These are phyloP conservation scores for Cassiopea andromeda DNA, from an alignment of 30 jellyfish, hydroid and myxozoan species.

Conservation along the genomic window DNA sequence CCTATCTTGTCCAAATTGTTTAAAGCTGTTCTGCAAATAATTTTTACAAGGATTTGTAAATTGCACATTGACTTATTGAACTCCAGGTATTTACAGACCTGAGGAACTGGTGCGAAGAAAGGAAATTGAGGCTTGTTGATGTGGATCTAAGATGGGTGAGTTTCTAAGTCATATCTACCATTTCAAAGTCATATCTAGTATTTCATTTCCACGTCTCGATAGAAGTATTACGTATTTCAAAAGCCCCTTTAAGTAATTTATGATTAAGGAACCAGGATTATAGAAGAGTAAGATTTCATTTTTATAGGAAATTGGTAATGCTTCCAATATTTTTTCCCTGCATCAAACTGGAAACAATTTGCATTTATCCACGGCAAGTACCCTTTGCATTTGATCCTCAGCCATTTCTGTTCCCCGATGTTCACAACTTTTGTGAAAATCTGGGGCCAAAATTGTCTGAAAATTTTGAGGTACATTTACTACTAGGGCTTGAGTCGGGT, in stretches of 20 bases:
- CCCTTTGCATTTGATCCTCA: neutral
- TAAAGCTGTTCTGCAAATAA: no score
- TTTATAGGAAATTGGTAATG: neutral
- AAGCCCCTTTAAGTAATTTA: no score
- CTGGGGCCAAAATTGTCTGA: no score
- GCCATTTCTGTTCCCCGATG: neutral
- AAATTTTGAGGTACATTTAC: no score
- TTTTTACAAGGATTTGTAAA: neutral
- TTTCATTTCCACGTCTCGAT: neutral
- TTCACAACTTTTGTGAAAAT: no score
- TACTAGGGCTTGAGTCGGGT: no score
- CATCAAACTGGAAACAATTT: neutral
- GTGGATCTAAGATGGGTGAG: slow-evolving; percentile 82
- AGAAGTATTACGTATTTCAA: no score
- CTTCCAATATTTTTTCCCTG: neutral
- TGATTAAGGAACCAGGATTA: neutral
- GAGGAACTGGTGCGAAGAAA: slow-evolving; percentile 77
- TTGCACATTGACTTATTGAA: neutral
- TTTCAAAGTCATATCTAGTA: neutral
- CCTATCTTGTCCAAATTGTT: no score
- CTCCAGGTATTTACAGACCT: slow-evolving; percentile 56
- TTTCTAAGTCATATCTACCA: neutral
- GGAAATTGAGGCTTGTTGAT: slow-evolving; percentile 65
- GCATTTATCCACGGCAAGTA: neutral
- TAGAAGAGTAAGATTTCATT: neutral